phyloP scores from a whole-genome alignment of 1,140 invertebrate genomes.

The Tetranychus cinnabarinus region DNA sequence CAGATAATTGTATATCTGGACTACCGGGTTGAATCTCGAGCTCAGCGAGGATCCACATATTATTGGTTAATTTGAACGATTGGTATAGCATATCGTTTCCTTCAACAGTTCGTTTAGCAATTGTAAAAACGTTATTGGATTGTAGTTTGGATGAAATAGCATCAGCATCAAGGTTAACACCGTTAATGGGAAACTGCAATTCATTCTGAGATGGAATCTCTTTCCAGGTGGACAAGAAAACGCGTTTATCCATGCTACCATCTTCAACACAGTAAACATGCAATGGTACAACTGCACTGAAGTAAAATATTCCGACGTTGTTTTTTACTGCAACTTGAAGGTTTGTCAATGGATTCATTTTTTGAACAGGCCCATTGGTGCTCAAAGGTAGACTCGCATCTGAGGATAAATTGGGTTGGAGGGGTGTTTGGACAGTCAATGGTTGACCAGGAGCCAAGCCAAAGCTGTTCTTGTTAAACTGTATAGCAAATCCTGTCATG shows the following conservation, averaged over 20 bases:
- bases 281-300: conserved; percentile 75
- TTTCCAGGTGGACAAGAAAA: conserved; percentile 96
- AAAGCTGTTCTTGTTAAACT: conserved; percentile 98
- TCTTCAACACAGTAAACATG: conserved; percentile 85
- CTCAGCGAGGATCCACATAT: conserved; percentile 89
- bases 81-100: conserved; percentile 54
- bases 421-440: conserved; percentile 45
- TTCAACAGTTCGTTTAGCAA: conserved; percentile 95
- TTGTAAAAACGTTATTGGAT: conserved; percentile 90
- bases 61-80: conserved; percentile 77
- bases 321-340: conserved; percentile 95
- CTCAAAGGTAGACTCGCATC: conserved; percentile 50
- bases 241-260: conserved; percentile 88
- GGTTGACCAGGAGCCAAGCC: conserved; percentile 61
- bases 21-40: conserved; percentile 84
- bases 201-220: conserved; percentile 97
- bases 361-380: conserved; percentile 70
- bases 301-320: conserved; percentile 96
- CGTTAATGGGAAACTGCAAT: conserved; percentile 55
- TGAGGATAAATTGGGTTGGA: conserved; percentile 58
- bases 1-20: conserved; percentile 55
- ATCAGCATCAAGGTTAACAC: conserved; percentile 40
- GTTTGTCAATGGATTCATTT: conserved; percentile 92
- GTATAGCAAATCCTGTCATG: conserved; percentile 86
- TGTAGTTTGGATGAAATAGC: conserved; percentile 81